Conservation (phyloP, 2,888 invertebrate species). For the Drosophila flavopinicola region DNA sequence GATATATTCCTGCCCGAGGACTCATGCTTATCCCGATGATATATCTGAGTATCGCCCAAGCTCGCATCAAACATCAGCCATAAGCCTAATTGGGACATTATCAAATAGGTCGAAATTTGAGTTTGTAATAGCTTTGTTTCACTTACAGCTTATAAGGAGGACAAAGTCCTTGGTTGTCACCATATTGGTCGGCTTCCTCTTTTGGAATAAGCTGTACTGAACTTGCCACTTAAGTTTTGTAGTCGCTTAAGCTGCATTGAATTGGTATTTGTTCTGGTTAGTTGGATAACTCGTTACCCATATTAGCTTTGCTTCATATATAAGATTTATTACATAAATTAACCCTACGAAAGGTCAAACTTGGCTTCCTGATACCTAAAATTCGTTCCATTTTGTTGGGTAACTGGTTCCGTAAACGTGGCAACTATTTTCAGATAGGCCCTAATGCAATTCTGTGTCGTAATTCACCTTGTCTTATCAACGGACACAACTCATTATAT, state of each 20-base stretch:
- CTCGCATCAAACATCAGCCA: not conserved
- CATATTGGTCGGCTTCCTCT: conserved; percentile 4
- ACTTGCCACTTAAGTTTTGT: conserved; percentile 1
- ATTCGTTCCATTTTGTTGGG: not conserved
- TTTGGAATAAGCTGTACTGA: not conserved
- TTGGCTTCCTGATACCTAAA: not conserved
- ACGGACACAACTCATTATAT: too few relatives aligned
- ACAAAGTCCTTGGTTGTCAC: not conserved
- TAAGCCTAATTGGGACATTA: not conserved
- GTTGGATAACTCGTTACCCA: conserved; percentile 12
- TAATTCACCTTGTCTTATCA: not conserved
- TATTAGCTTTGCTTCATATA: not conserved
- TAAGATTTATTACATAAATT: not conserved
- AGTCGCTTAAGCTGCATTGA: not conserved
- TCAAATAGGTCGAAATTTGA: too few relatives aligned
- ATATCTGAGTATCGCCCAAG: not conserved
- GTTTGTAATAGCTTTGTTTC: not conserved
- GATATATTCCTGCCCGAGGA: conserved; percentile 2
- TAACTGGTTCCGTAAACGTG: conserved; percentile 5
- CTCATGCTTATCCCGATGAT: not conserved
- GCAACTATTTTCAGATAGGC: not conserved
- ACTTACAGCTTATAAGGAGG: conserved; percentile 18
- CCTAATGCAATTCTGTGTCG: not conserved
- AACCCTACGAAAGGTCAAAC: not conserved
- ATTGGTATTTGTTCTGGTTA: conserved; percentile 1